Base-by-base conservation (phyloP, 1,140 invertebrate genomes). In the Parapsyche elsis region DNA sequence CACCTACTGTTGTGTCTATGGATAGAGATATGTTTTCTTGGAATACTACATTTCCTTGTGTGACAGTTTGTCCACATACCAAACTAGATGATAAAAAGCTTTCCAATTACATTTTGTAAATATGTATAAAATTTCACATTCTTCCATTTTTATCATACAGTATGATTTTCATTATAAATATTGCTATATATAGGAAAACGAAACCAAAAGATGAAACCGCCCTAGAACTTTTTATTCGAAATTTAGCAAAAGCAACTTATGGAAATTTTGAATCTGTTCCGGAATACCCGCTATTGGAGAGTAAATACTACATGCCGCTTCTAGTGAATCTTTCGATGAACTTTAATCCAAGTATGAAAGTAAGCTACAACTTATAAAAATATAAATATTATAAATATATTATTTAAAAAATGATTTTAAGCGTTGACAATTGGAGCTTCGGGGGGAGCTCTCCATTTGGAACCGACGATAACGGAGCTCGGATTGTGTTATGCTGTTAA, bases 21-120 rank as follows among this genome's bases (percentile, higher is more conserved):
- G 92, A 94, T 86, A 87, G 92, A 0, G 92, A 94, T 84, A 91
- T 92, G 86, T 91, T 91, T 81, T 89, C 91, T 0, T 94, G 93
- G 93, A 93, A 93, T 79, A 93, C 93, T 0, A 91, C 92, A 4
- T 93, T 94, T 82, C 92, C 92, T 0, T 88, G 91, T 12, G 83
- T 91, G 45, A 91, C 90, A 0, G 87, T 91, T 16, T 91, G 90
- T 79, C 88, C 89, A 0, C 87, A 89, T 19, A 87, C 86, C 10
- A 88, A 89, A 61, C 85, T 91, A 71, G 89, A 91, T 83, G 84
- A 86, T 44, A 84, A 84, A 9, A 91, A 91, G 84, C 83, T 91
- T 12, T 86, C 86, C 1, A 81, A 84, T 1, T 91, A 90, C 79
- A 84, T 91, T 5, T 76, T 84, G 90, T 91, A 82, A 87, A 87